A percentile compares a stretch with the other conserved stretches of the same genome.
These are phyloP conservation scores for Oscheius sp. DNA, from an alignment of 1,140 invertebrate species.

Conservation along the genomic window DNA sequence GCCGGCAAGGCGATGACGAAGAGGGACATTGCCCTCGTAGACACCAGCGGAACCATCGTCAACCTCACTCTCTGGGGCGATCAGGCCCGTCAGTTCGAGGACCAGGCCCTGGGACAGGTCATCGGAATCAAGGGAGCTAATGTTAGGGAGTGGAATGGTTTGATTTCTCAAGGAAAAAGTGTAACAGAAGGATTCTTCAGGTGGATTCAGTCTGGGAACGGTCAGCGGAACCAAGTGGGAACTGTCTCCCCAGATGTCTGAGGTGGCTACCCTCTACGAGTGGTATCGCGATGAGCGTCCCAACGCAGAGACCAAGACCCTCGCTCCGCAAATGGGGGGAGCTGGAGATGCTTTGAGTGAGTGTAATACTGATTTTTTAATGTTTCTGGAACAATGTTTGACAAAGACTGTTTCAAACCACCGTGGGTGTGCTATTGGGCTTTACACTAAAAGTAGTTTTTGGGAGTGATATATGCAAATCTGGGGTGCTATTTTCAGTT, in stretches of 20 bases:
- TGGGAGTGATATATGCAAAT: too few species aligned
- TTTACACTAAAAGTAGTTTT: neutral
- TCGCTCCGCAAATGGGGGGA: slow-evolving; percentile 24
- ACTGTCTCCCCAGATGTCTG: neutral
- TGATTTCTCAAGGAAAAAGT: neutral
- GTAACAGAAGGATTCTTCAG: slow-evolving; percentile 32
- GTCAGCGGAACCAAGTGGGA: slow-evolving; percentile 11
- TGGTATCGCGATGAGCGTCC: slow-evolving; percentile 45
- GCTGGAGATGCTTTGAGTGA: slow-evolving; percentile 1
- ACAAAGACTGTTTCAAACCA: too few species aligned
- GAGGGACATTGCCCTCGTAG: slow-evolving; percentile 81
- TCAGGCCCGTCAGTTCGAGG: slow-evolving; percentile 58
- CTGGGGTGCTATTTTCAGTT: too few species aligned
- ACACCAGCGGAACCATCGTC: slow-evolving; percentile 77
- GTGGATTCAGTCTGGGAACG: slow-evolving; percentile 28
- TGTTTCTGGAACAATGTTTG: neutral
- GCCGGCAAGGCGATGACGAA: slow-evolving; percentile 78
- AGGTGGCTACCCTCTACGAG: slow-evolving; percentile 35
- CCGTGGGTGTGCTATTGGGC: neutral
- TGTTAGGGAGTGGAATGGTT: slow-evolving; percentile 52
- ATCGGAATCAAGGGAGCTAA: slow-evolving; percentile 52
- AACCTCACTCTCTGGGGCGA: slow-evolving; percentile 67
- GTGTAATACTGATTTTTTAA: neutral
- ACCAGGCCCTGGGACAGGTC: slow-evolving; percentile 39
- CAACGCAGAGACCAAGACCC: slow-evolving; percentile 36